These are phyloP conservation scores for Myodes glareolus DNA, from an alignment of 2,113 vertebrate genomes.

Conservation along the genomic window DNA sequence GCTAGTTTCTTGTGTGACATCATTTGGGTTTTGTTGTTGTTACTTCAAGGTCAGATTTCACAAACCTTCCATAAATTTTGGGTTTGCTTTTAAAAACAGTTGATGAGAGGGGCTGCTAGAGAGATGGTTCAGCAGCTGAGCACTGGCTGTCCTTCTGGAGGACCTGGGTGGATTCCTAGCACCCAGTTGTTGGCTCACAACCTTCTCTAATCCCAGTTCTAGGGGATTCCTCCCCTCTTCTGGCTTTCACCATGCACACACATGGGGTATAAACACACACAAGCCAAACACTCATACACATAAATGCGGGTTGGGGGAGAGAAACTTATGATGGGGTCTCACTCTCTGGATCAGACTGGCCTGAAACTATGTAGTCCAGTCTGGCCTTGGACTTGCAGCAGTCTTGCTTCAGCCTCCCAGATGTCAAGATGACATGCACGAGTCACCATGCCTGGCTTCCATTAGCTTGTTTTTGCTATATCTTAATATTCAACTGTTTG, in stretches of 20 bases:
- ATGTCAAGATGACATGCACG: not conserved
- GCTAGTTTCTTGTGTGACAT: not conserved
- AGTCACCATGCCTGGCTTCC: not conserved
- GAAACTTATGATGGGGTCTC: not conserved
- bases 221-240: not conserved
- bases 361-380: not conserved
- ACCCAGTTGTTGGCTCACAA: too few relatives aligned
- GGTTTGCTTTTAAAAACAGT: not conserved
- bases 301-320: too few relatives aligned
- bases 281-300: not conserved
- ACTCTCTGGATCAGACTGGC: not conserved
- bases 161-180: not conserved
- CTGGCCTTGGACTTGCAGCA: not conserved
- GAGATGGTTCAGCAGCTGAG: not conserved
- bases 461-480: not conserved
- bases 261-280: not conserved
- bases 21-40: not conserved
- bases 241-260: not conserved
- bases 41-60: slow-evolving; percentile 32
- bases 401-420: not conserved
- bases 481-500: slow-evolving; percentile 24
- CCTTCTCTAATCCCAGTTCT: not conserved
- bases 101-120: not conserved
- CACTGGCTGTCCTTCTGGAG: not conserved
- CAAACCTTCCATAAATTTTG: slow-evolving; percentile 4